These are phyloP conservation scores for Hylia prasina DNA, from an alignment of 2,113 vertebrate species.

Conservation along the genomic window DNA sequence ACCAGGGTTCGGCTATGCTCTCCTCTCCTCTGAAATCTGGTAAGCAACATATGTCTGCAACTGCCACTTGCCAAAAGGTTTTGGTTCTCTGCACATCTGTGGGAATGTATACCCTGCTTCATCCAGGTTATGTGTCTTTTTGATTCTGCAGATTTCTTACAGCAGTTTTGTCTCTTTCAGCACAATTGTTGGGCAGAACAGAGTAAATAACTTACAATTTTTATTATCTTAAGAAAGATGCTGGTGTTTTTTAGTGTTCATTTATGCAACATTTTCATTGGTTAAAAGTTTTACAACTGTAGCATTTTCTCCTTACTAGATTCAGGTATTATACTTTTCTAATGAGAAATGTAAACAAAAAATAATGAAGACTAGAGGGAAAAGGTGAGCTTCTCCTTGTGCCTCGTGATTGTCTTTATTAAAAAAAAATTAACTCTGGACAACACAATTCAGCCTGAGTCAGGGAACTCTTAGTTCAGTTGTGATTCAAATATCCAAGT, in stretches of 20 bases:
- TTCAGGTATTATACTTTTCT: neutral
- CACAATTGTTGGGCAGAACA: neutral
- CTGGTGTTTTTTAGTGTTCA: neutral
- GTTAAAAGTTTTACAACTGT: neutral
- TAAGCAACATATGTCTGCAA: neutral
- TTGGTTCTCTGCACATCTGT: neutral
- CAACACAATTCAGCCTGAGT: slow-evolving; percentile 8
- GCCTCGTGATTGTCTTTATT: neutral
- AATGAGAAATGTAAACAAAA: neutral
- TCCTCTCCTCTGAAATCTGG: neutral
- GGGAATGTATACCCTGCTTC: neutral
- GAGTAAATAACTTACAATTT: neutral
- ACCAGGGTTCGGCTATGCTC: neutral
- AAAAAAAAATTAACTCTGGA: slow-evolving; percentile 18
- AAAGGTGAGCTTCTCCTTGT: neutral
- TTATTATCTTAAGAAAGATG: neutral
- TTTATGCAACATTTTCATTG: neutral
- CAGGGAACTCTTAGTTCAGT: slow-evolving; percentile 6
- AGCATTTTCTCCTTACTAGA: neutral
- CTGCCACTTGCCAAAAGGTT: neutral
- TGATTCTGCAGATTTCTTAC: neutral
- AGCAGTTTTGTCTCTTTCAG: neutral
- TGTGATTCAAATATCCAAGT: slow-evolving; percentile 38
- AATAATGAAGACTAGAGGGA: neutral
- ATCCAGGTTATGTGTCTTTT: neutral